phyloP scores from a whole-genome alignment of 2,113 vertebrate species.

The Crypturellus undulatus region DNA sequence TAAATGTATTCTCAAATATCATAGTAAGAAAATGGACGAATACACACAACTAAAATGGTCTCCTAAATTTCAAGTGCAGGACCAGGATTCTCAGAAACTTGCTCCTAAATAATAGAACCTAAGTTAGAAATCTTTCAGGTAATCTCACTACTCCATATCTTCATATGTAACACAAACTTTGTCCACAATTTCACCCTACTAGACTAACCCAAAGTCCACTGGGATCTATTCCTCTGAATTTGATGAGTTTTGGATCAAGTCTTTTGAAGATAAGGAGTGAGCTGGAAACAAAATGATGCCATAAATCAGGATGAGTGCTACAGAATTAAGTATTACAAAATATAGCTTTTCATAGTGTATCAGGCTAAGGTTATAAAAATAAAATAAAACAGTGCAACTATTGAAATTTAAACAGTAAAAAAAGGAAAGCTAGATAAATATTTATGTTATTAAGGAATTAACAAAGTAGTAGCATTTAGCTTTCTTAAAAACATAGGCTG shows the following conservation, averaged over 20 bases:
- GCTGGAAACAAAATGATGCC: slow-evolving; percentile 72
- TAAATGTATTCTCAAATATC: slow-evolving; percentile 49
- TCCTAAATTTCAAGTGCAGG: slow-evolving; percentile 68
- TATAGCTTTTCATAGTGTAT: slow-evolving; percentile 49
- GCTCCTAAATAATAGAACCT: slow-evolving; percentile 36
- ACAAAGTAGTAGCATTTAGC: neutral
- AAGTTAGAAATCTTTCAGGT: slow-evolving; percentile 67
- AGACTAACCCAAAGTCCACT: slow-evolving; percentile 70
- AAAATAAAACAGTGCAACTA: slow-evolving; percentile 11
- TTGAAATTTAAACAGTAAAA: neutral
- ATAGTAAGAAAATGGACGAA: slow-evolving; percentile 53
- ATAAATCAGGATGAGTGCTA: slow-evolving; percentile 65
- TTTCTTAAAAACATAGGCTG: slow-evolving; percentile 26
- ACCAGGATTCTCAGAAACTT: slow-evolving; percentile 62
- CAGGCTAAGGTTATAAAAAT: slow-evolving; percentile 53
- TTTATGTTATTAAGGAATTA: slow-evolving; percentile 51
- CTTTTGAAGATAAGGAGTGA: slow-evolving; percentile 67
- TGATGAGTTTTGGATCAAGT: slow-evolving; percentile 72
- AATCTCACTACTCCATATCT: slow-evolving; percentile 51
- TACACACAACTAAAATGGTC: slow-evolving; percentile 56
- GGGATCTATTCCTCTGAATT: slow-evolving; percentile 67
- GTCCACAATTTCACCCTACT: slow-evolving; percentile 66
- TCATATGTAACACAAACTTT: slow-evolving; percentile 56
- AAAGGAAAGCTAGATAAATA: neutral
- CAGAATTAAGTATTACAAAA: slow-evolving; percentile 61